Conservation (phyloP, 2,113 vertebrate species). For the Cheilinus undulatus region DNA sequence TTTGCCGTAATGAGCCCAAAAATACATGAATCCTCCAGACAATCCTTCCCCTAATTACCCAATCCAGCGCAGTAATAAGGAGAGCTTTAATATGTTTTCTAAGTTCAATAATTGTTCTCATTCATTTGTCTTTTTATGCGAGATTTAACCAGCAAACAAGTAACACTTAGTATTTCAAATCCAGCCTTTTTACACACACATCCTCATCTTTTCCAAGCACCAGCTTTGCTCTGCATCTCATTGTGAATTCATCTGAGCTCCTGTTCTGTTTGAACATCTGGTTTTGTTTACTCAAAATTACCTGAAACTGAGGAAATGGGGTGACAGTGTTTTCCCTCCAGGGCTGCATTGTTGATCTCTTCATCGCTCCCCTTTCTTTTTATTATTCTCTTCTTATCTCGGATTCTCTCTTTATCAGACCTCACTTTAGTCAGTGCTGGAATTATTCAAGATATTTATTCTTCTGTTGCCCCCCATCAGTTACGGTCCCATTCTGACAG, state of each 20-base stretch:
- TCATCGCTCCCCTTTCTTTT: constrained; percentile 33
- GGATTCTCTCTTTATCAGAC: constrained; percentile 13
- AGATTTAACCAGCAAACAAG: constrained; percentile 29
- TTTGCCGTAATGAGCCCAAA: constrained; percentile 57
- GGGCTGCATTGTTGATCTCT: constrained; percentile 20
- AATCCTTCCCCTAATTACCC: constrained; percentile 50
- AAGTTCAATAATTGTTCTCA: constrained; percentile 42
- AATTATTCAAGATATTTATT: constrained; percentile 55
- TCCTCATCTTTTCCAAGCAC: neutral
- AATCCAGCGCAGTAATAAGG: constrained; percentile 24
- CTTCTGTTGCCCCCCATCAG: constrained; percentile 30
- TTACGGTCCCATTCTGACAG: constrained; percentile 28
- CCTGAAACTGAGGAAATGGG: constrained; percentile 41
- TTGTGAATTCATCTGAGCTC: constrained; percentile 24
- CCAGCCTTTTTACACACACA: neutral
- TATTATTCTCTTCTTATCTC: neutral
- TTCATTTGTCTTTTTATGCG: constrained; percentile 24
- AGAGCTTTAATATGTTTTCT: constrained; percentile 35
- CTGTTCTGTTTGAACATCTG: constrained; percentile 53
- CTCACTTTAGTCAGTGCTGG: constrained; percentile 37
- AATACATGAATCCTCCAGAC: constrained; percentile 51
- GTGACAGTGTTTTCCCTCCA: constrained; percentile 31
- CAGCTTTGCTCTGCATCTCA: constrained; percentile 23
- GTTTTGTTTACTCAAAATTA: constrained; percentile 56
- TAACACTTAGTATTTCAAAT: constrained; percentile 9